Percentiles rank a stretch among this genome's conserved stretches.
These are phyloP conservation scores for Choloepus didactylus DNA, from an alignment of 2,797 vertebrate species.

Conservation along the genomic window DNA sequence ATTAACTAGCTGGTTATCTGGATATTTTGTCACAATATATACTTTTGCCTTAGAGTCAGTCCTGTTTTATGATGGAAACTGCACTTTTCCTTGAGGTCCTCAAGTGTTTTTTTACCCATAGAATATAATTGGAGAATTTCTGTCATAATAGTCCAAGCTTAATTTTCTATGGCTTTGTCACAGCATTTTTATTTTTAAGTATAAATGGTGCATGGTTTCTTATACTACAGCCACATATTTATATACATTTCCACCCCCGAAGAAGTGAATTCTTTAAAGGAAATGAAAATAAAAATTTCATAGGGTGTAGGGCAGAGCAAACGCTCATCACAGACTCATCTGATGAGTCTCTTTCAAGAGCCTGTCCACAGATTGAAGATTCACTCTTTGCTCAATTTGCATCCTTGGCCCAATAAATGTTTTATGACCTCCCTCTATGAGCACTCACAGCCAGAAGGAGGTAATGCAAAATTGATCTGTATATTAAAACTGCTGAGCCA, in stretches of 20 bases:
- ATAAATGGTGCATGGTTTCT: slow-evolving; percentile 38
- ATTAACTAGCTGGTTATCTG: neutral
- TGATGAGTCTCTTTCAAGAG: slow-evolving; percentile 89
- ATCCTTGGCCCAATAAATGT: slow-evolving; percentile 94
- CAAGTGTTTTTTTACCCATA: slow-evolving; percentile 19
- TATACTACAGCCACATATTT: slow-evolving; percentile 37
- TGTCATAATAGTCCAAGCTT: slow-evolving; percentile 42
- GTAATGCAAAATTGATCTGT: slow-evolving; percentile 97
- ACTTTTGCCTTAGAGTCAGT: neutral
- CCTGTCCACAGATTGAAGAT: slow-evolving; percentile 89
- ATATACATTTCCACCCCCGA: slow-evolving; percentile 23
- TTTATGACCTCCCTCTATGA: slow-evolving; percentile 93
- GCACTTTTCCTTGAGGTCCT: neutral
- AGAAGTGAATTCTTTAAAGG: slow-evolving; percentile 77
- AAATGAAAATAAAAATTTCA: slow-evolving; percentile 89
- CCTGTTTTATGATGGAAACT: neutral
- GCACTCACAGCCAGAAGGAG: slow-evolving; percentile 92
- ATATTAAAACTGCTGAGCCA: slow-evolving; percentile 95
- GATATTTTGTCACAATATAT: neutral
- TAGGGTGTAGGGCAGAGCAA: slow-evolving; percentile 85
- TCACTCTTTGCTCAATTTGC: slow-evolving; percentile 91
- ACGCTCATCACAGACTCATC: slow-evolving; percentile 84
- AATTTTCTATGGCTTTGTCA: slow-evolving; percentile 36
- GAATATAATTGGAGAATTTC: slow-evolving; percentile 42
- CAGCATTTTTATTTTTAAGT: slow-evolving; percentile 57